These are phyloP conservation scores for Dendroctonus ponderosae DNA, from an alignment of 1,140 invertebrate species.

Conservation along the genomic window DNA sequence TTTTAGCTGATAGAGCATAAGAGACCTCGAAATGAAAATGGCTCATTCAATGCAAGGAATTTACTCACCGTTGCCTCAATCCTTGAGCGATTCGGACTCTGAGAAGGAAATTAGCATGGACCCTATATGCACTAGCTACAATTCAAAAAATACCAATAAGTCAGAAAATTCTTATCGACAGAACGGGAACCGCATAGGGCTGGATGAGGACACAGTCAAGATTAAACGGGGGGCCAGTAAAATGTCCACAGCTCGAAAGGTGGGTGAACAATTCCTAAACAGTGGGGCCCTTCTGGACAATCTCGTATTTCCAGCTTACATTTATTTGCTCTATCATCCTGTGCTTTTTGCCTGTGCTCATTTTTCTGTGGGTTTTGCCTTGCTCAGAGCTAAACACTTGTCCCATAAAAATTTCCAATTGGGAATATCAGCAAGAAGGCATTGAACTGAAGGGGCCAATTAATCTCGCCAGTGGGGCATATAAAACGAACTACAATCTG, in stretches of 20 bases:
- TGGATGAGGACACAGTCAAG: conserved; percentile 56
- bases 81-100: conserved; percentile 70
- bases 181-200: conserved; percentile 42
- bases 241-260: conserved; percentile 64
- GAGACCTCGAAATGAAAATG: conserved; percentile 34
- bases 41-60: conserved; percentile 51
- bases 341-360: conserved; percentile 66
- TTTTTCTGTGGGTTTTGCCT: conserved; percentile 74
- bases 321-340: conserved; percentile 68
- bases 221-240: conserved; percentile 56
- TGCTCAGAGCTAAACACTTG: conserved; percentile 66
- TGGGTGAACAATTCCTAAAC: conserved; percentile 31
- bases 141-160: conserved; percentile 37
- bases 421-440: conserved; percentile 69
- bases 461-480: conserved; percentile 62
- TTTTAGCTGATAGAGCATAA: too few species aligned
- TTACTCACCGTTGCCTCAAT: conserved; percentile 71
- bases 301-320: conserved; percentile 44
- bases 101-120: conserved; percentile 63
- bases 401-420: conserved; percentile 60
- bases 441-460: conserved; percentile 71
- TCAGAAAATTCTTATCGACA: conserved; percentile 34
- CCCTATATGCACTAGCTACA: conserved; percentile 43
- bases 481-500: conserved; percentile 63
- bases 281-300: neutral